phyloP scores from a whole-genome alignment of 2,888 invertebrate genomes.

The Strigamia maritima region DNA sequence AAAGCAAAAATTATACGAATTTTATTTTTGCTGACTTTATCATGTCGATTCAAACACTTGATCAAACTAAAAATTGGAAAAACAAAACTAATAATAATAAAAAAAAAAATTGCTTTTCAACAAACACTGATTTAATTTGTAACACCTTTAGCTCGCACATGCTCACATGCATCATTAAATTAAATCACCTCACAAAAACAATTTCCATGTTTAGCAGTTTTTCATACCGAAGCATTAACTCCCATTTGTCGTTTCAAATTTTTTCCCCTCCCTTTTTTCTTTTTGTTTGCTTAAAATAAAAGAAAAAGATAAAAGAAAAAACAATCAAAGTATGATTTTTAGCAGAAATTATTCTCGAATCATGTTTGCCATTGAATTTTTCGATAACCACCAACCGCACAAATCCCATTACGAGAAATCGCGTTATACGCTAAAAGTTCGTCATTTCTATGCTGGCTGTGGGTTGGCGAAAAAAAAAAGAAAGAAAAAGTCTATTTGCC shows the following conservation, averaged over 20 bases:
- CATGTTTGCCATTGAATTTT: neutral
- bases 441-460: constrained; percentile 6
- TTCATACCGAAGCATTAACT: neutral
- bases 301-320: neutral
- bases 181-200: neutral
- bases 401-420: neutral
- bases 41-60: too few relatives aligned
- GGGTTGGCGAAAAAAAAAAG: neutral
- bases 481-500: constrained; percentile 11
- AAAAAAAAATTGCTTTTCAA: neutral
- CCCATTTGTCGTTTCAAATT: neutral
- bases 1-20: neutral
- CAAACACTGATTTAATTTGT: neutral
- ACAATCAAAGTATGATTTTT: neutral
- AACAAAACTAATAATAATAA: neutral
- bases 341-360: neutral
- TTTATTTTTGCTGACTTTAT: too few relatives aligned
- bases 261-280: neutral
- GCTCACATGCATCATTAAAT: neutral
- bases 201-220: neutral
- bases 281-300: neutral
- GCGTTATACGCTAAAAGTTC: neutral
- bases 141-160: neutral
- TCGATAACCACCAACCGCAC: neutral
- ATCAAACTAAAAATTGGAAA: neutral